Conservation (phyloP, 2,113 vertebrate species). For the Oryzias woworae region DNA sequence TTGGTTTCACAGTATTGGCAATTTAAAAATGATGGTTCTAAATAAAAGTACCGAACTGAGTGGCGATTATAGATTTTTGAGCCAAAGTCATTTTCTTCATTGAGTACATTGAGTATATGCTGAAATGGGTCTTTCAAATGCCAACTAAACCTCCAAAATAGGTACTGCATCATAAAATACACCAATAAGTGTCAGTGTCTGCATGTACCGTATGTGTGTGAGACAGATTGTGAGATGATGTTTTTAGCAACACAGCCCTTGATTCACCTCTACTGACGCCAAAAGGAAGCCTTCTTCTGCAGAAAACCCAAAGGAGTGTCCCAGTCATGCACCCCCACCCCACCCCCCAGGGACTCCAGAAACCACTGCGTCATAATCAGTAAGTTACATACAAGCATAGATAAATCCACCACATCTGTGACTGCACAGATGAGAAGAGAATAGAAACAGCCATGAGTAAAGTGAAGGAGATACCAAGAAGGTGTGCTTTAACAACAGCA, state of each 20-base stretch:
- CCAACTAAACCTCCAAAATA: conserved; percentile 1
- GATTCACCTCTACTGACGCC: conserved; percentile 28
- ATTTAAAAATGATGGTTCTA: neutral
- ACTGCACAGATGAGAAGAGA: neutral
- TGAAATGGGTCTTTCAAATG: neutral
- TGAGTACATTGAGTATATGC: no score
- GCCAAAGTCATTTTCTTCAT: neutral
- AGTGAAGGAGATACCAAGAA: neutral
- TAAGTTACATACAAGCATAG: neutral
- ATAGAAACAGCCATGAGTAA: neutral
- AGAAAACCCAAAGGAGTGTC: conserved; percentile 32
- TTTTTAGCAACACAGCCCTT: conserved; percentile 29
- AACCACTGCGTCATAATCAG: conserved; percentile 30
- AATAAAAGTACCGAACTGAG: neutral
- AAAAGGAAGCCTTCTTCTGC: conserved; percentile 41
- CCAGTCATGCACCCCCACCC: conserved; percentile 43
- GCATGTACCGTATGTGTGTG: neutral
- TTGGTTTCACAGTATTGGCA: neutral
- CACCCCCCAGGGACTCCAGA: conserved; percentile 27
- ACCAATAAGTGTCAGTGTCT: conserved; percentile 2
- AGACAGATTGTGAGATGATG: no score
- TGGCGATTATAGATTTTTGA: no score
- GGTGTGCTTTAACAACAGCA: neutral
- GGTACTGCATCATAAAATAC: conserved; percentile 21
- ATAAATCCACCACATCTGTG: neutral